Base-by-base conservation (phyloP, 2,113 vertebrate species). In the Chloroceryle aenea region DNA sequence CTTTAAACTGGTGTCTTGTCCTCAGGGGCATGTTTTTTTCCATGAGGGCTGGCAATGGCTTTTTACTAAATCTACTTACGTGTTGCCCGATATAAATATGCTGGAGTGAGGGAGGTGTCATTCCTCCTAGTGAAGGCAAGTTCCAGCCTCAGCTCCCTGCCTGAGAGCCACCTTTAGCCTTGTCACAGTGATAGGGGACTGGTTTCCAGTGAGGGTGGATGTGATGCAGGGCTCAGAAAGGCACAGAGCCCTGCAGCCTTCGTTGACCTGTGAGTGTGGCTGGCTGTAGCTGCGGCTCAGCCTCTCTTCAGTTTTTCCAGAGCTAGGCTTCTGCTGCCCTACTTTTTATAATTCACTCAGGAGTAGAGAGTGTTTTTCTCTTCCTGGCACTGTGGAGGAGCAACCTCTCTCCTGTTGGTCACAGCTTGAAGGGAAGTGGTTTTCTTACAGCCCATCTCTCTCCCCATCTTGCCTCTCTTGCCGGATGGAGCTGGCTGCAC, bases 301-400 rank as follows among this genome's bases (percentile, higher is more conserved):
- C 56, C 55, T 19, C 38, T 30, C 17, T 59, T 76, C 63, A 29
- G 36, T 79, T 91, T 82, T 76, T 77, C 71, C 89, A 48, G 14
- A 63, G 32, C 48, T 30, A 29, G 26, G 74, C 76, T 90, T 87
- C 75, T 86, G 75, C 72, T 93, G 86, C 38, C 90, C 76, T 95
- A 68, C 59, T 86, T 95, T 52, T 86, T 84, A 11, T 42, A 66
- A 71, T 81, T 92, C 9, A 3, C 55, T 36, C 56, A 36, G 38
- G 84, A 88, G 29, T 9, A 48, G 58, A 58, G 40, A 34, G 32
- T 85, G 26, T 48, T 91, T 85, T 66, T 68, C 66, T 87, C 71
- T 48, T 55, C 48, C 22, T 85, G 48, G 36, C 10, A 3, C 48
- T 85, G 21, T 20, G 9, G n/a, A 38, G 62, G 29, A 82, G 62